A percentile compares a stretch with the other conserved stretches of the same genome.
phyloP scores from a whole-genome alignment of 2,113 vertebrate species.

The Pao palembangensis region DNA sequence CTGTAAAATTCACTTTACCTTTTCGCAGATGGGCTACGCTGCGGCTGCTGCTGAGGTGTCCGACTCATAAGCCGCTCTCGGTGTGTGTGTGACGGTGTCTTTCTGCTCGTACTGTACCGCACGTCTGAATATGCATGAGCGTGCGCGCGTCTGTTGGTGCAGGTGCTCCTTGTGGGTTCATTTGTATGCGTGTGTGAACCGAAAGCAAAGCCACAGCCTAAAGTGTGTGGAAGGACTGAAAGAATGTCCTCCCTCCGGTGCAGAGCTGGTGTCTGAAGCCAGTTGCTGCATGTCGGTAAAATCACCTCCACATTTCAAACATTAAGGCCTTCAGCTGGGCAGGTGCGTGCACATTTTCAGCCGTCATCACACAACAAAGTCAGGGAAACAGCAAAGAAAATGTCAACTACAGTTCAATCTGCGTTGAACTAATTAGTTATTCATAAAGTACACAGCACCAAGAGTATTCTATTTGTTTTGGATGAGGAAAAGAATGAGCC shows the following conservation, averaged over 20 bases:
- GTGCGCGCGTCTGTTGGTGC: conserved; percentile 2
- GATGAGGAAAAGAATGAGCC: too few relatives aligned
- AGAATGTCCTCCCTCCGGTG: too few relatives aligned
- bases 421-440: too few relatives aligned
- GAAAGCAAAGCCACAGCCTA: not conserved
- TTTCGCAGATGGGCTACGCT: conserved; percentile 64
- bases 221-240: not conserved
- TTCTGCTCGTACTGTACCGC: conserved; percentile 1
- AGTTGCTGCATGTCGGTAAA: not conserved
- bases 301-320: not conserved
- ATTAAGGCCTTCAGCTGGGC: too few relatives aligned
- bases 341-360: too few relatives aligned
- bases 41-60: conserved; percentile 44
- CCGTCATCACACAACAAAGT: too few relatives aligned
- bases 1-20: conserved; percentile 73
- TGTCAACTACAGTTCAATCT: too few relatives aligned
- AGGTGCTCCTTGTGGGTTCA: conserved; percentile 1
- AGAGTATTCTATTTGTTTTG: too few relatives aligned
- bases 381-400: too few relatives aligned
- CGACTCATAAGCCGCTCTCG: conserved; percentile 42
- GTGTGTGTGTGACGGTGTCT: conserved; percentile 22
- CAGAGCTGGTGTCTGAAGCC: too few relatives aligned
- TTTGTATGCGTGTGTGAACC: conserved; percentile 10
- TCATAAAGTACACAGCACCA: too few relatives aligned
- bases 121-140: conserved; percentile 1